Conservation (phyloP, 2,797 vertebrate species). For the Remorina albescens region DNA sequence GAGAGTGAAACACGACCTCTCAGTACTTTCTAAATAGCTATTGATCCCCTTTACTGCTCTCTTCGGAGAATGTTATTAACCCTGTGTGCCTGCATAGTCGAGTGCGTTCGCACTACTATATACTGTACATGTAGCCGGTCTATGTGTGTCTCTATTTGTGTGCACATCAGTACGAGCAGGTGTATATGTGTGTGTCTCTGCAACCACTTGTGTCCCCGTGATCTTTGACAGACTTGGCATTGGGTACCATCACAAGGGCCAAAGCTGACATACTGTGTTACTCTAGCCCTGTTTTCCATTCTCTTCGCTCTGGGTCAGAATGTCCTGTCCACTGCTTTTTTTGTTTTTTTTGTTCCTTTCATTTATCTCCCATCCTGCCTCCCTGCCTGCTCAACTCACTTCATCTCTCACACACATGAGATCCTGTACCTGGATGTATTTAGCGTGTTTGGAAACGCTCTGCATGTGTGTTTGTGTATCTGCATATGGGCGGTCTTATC, state of each 20-base stretch:
- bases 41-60: constrained; percentile 71
- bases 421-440: not conserved
- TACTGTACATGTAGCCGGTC: not conserved
- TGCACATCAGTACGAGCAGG: constrained; percentile 3
- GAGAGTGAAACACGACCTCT: constrained; percentile 66
- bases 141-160: not conserved
- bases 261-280: constrained; percentile 61
- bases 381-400: constrained; percentile 32
- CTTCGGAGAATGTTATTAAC: constrained; percentile 48
- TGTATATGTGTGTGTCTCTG: constrained; percentile 22
- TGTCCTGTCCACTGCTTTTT: constrained; percentile 72
- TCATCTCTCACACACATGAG: not conserved
- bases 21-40: constrained; percentile 78
- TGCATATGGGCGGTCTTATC: constrained; percentile 14
- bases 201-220: constrained; percentile 29
- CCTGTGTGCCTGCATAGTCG: not conserved
- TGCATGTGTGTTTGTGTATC: not conserved
- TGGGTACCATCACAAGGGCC: constrained; percentile 32
- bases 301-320: constrained; percentile 70
- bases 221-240: constrained; percentile 60
- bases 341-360: constrained; percentile 59
- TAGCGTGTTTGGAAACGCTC: constrained; percentile 19
- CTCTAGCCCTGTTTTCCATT: constrained; percentile 53
- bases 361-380: constrained; percentile 41
- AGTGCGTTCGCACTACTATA: not conserved